Evolutionary conservation across 2,797 vertebrate genomes (phyloP).

Genomic region (Trichosurus vulpecula): DNA sequence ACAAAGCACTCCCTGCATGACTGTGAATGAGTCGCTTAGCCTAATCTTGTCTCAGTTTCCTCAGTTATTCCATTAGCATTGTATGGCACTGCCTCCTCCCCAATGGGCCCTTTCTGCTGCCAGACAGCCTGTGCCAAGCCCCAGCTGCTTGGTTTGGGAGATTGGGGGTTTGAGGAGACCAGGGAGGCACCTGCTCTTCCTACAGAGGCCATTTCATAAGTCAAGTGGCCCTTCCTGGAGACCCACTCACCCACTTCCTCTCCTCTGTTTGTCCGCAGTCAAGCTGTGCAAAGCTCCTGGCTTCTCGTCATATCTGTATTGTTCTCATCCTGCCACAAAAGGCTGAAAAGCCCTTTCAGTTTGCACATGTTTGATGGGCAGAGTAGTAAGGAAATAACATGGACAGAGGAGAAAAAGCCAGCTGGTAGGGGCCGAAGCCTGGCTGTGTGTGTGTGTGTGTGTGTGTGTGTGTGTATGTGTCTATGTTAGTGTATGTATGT

Average conservation of each 20-base stretch:
- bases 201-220: neutral
- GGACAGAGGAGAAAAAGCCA: constrained; percentile 53
- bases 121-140: neutral
- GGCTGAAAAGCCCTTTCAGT: constrained; percentile 10
- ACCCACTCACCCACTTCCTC: constrained; percentile 20
- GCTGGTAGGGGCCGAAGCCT: constrained; percentile 3
- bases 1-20: too few species aligned
- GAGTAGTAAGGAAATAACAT: constrained; percentile 59
- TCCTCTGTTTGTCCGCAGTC: constrained; percentile 50
- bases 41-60: too few species aligned
- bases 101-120: neutral
- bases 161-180: neutral
- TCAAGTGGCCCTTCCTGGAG: constrained; percentile 26
- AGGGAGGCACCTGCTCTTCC: neutral
- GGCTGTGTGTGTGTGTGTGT: neutral
- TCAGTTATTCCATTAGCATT: too few species aligned
- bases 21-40: too few species aligned
- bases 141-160: constrained; percentile 17
- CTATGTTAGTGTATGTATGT: too few species aligned
- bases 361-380: constrained; percentile 28
- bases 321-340: constrained; percentile 56
- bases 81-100: too few species aligned
- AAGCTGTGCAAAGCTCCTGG: constrained; percentile 48
- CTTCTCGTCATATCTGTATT: constrained; percentile 45
- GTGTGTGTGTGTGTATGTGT: neutral